Evolutionary conservation across 2,888 invertebrate species (phyloP), one percentile per base, ranked within the genome.

Genomic region (Lochmaea crataegi): DNA sequence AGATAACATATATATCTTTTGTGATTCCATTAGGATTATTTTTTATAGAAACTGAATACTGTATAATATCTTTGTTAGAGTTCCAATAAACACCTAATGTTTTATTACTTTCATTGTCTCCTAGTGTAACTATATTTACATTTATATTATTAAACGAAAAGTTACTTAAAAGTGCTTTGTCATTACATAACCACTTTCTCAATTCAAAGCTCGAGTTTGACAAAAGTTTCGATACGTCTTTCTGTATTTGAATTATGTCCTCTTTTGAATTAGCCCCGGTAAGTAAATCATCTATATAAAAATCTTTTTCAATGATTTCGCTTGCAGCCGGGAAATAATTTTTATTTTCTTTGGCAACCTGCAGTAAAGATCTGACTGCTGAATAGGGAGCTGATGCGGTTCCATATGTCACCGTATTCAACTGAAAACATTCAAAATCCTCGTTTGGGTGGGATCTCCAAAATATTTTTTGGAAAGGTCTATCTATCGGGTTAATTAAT

Each of bases 331-430:
- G 72, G 16, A 57, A 64, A 18, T 16, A 57, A 7, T 79, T 74
- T 45, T 66, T 68, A 14, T 64, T 71, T 22, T 82, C 80, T 2
- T 67, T 9, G 2, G 81, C 81, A 18, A 83, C 64, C 67, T 81
- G 77, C 57, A 77, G 42, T 14, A 83, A 65, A 26, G 76, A 78
- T 41, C 81, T 38, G 0, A 77, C 75, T 7, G 82, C 80, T n/a
- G 81, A 61, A 74, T 71, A 84, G 10, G 82, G 79, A 16, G 80
- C 80, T 6, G 80, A 75, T 14, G 81, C 76, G 1, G 80, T 81
- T 0, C 85, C 84, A 58, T 85, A 85, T 1, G 83, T 85, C 5
- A 85, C 78, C 1, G 82, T 83, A 65, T 81, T 80, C 3, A 83
- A 71, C 9, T 73, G 53, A 45, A 77, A 77, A 0, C 74, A 72